phyloP scores from a whole-genome alignment of 2,113 vertebrate genomes.

The Eclectus roratus region DNA sequence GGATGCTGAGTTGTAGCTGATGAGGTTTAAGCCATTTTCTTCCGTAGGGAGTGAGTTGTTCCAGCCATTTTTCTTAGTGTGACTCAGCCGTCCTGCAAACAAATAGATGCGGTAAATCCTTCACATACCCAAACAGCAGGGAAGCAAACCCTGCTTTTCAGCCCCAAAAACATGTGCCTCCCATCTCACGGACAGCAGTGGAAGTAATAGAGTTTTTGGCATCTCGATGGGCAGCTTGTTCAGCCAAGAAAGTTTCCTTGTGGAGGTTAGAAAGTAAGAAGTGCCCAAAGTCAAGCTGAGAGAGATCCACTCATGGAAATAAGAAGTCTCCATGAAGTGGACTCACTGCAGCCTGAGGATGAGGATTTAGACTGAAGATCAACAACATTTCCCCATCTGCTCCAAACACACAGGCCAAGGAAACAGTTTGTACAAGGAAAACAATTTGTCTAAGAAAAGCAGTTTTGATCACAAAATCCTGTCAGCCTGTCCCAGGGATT shows the following conservation, averaged over 20 bases:
- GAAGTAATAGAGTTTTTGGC: background rate
- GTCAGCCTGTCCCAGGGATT: background rate
- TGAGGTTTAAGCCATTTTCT: background rate
- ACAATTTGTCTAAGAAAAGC: background rate
- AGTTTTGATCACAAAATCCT: background rate
- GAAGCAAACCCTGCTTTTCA: background rate
- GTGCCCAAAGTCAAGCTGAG: background rate
- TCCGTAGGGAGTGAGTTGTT: background rate
- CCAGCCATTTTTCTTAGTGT: background rate
- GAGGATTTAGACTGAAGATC: background rate
- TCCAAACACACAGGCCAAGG: background rate
- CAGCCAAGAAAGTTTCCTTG: background rate
- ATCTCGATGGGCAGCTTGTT: background rate
- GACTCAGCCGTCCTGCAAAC: background rate
- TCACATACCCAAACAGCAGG: rapidly evolving
- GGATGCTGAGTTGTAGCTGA: background rate
- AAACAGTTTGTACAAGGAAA: background rate
- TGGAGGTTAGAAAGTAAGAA: background rate
- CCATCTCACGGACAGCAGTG: background rate
- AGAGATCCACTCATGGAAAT: background rate
- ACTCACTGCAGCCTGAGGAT: background rate
- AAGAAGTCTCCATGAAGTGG: background rate
- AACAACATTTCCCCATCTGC: background rate
- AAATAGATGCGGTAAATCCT: background rate
- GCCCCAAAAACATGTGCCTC: background rate